A percentile compares a stretch with the other conserved stretches of the same genome.
Conservation (phyloP, 2,797 vertebrate species). For the Moxostoma hubbsi region DNA sequence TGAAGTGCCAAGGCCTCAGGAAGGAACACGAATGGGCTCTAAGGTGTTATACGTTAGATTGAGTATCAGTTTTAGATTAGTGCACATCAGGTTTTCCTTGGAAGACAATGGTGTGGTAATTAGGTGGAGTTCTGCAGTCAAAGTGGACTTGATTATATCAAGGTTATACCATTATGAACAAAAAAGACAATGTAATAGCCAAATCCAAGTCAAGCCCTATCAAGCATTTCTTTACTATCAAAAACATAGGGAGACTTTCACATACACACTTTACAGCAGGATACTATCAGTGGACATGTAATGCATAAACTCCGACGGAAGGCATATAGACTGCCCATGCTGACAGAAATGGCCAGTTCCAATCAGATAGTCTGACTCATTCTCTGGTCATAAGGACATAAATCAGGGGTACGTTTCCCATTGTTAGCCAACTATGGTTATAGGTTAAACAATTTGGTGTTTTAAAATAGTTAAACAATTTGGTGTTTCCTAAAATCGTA, state of each 20-base stretch:
- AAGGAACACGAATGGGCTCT: slow-evolving; percentile 48
- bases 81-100: slow-evolving; percentile 46
- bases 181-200: slow-evolving; percentile 42
- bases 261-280: background rate
- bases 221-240: slow-evolving; percentile 1
- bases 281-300: background rate
- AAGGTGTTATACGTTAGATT: slow-evolving; percentile 55
- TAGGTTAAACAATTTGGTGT: no score
- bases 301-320: no score
- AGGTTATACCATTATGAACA: slow-evolving; percentile 48
- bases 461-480: no score
- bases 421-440: no score
- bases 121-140: slow-evolving; percentile 52
- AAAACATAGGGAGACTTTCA: slow-evolving; percentile 36
- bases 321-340: no score
- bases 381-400: no score
- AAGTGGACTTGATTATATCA: slow-evolving; percentile 55
- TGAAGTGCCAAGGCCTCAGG: slow-evolving; percentile 52
- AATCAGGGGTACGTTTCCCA: no score
- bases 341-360: no score
- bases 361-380: no score
- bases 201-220: slow-evolving; percentile 39
- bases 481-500: no score
- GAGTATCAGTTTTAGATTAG: slow-evolving; percentile 45
- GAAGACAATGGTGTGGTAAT: slow-evolving; percentile 52